Conservation (phyloP, 2,888 invertebrate genomes). For the Elysia crispata region DNA sequence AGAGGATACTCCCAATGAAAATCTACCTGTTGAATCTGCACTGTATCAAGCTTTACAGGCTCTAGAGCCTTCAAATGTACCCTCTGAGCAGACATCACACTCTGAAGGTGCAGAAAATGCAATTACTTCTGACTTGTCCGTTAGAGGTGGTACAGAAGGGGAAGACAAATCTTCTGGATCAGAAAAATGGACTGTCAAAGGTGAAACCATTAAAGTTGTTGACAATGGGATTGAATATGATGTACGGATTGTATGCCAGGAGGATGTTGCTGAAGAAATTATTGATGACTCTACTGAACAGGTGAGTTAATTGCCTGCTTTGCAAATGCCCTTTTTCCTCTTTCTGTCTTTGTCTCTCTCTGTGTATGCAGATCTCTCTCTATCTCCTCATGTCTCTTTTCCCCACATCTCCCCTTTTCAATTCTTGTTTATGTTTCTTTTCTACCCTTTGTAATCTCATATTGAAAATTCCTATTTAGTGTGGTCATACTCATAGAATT, state of each 20-base stretch:
- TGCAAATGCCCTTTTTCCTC: no score
- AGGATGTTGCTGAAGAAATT: slow-evolving; percentile 41
- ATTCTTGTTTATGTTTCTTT: no score
- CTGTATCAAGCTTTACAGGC: neutral
- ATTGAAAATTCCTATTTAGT: no score
- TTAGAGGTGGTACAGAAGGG: neutral
- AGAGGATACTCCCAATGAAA: neutral
- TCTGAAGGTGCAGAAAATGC: neutral
- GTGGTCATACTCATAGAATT: no score
- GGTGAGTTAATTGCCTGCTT: neutral
- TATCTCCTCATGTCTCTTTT: no score
- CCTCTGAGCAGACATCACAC: neutral
- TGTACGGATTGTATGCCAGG: slow-evolving; percentile 44
- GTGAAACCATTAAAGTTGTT: slow-evolving; percentile 33
- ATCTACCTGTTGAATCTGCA: neutral
- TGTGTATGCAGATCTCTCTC: no score
- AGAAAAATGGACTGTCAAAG: neutral
- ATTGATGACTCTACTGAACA: slow-evolving; percentile 27
- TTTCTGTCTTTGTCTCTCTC: no score
- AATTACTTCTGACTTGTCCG: neutral
- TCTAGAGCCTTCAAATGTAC: neutral
- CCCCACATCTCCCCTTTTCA: no score
- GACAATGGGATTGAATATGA: slow-evolving; percentile 47
- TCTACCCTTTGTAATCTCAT: no score
- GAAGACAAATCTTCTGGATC: neutral